Conservation (phyloP, 2,888 invertebrate species). For the Idaea biselata region DNA sequence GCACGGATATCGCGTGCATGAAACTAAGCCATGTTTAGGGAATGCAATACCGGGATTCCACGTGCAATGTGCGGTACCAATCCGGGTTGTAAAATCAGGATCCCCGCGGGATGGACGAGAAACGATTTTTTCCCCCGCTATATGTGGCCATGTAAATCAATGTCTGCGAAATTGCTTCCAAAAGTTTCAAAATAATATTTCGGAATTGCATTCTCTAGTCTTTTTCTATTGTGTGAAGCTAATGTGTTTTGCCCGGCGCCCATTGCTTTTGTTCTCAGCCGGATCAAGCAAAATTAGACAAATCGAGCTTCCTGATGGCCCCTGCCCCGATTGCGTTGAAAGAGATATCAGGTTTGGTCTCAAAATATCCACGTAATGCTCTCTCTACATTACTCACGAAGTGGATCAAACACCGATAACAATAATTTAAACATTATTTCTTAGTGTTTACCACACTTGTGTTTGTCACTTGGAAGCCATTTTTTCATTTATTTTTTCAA, state of each 20-base stretch:
- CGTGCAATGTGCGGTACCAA: background rate
- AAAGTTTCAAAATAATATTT: no score
- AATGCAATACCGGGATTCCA: no score
- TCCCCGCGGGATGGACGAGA: no score
- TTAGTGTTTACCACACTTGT: no score
- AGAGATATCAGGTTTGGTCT: conserved; percentile 62
- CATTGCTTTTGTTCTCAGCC: conserved; percentile 72
- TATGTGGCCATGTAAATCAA: no score
- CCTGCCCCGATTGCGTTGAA: conserved; percentile 59
- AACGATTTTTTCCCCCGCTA: no score
- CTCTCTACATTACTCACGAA: conserved; percentile 33
- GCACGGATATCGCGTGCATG: background rate
- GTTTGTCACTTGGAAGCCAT: no score
- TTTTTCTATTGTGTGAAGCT: background rate
- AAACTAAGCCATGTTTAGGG: no score
- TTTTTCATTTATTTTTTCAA: no score
- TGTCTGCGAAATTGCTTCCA: no score
- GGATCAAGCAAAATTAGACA: conserved; percentile 60
- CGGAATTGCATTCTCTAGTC: no score
- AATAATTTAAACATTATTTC: no score
- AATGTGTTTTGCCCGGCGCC: conserved; percentile 62
- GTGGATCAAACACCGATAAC: background rate
- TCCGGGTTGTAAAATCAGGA: background rate
- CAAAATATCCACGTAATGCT: conserved; percentile 45
- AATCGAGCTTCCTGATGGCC: conserved; percentile 40